phyloP scores from a whole-genome alignment of 1,140 invertebrate genomes.

The Aphaenogaster rudis region DNA sequence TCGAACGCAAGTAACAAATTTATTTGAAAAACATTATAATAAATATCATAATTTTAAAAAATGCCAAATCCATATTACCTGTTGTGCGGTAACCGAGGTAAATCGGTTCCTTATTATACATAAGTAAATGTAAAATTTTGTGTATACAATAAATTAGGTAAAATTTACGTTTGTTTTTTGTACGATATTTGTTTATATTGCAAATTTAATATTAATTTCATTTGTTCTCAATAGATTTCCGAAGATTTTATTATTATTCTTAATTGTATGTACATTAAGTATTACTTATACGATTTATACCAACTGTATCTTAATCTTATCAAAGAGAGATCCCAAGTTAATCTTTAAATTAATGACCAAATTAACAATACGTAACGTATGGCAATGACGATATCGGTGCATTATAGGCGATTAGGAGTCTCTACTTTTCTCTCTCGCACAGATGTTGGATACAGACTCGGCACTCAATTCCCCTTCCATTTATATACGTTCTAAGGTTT shows the following conservation, averaged over 20 bases:
- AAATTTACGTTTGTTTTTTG: background rate
- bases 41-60: background rate
- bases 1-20: too few species aligned
- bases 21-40: too few species aligned
- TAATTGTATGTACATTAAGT: too few species aligned
- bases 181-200: background rate
- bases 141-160: background rate
- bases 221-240: constrained; percentile 7
- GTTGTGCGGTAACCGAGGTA: background rate
- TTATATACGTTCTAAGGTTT: background rate
- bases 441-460: background rate
- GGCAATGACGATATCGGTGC: background rate
- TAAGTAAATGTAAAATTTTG: constrained; percentile 7
- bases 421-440: background rate
- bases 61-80: background rate
- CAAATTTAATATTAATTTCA: background rate
- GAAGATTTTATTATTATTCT: background rate
- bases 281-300: too few species aligned
- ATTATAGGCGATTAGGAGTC: background rate
- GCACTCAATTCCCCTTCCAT: background rate
- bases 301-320: too few species aligned
- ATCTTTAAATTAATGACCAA: too few species aligned
- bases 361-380: too few species aligned
- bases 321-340: too few species aligned
- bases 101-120: background rate